These are phyloP conservation scores for Ladona fulva DNA, from an alignment of 1,140 invertebrate species.

Conservation along the genomic window DNA sequence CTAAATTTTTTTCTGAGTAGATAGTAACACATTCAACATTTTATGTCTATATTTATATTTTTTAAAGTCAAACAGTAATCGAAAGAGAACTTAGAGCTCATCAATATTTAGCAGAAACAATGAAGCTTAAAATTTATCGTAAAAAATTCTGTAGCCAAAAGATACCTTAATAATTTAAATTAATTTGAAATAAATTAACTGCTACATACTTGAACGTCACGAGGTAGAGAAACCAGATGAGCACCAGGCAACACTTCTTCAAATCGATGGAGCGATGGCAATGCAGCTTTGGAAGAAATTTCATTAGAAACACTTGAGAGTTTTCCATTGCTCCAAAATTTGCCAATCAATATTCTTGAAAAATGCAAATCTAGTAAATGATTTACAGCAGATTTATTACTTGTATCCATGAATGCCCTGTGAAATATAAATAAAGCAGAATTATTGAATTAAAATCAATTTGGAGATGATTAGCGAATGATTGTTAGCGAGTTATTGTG, in stretches of 20 bases:
- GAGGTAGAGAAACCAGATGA: slow-evolving; percentile 53
- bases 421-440: slow-evolving; percentile 23
- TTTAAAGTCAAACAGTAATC: no score
- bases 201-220: slow-evolving; percentile 48
- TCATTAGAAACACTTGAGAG: slow-evolving; percentile 18
- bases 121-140: no score
- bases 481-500: no score
- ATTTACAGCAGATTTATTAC: slow-evolving; percentile 39
- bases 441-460: not conserved
- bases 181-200: no score
- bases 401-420: slow-evolving; percentile 38
- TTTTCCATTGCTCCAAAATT: slow-evolving; percentile 20
- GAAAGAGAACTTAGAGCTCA: no score
- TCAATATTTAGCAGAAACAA: no score
- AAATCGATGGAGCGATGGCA: slow-evolving; percentile 33
- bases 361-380: slow-evolving; percentile 47
- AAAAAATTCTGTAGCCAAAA: no score
- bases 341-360: slow-evolving; percentile 34
- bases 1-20: no score
- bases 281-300: slow-evolving; percentile 19
- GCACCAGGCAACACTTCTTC: slow-evolving; percentile 39
- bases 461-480: no score
- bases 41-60: no score
- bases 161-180: no score
- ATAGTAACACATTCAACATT: no score